These are phyloP conservation scores for Disparrhopalites patrizii DNA, from an alignment of 2,888 invertebrate genomes.

Conservation along the genomic window DNA sequence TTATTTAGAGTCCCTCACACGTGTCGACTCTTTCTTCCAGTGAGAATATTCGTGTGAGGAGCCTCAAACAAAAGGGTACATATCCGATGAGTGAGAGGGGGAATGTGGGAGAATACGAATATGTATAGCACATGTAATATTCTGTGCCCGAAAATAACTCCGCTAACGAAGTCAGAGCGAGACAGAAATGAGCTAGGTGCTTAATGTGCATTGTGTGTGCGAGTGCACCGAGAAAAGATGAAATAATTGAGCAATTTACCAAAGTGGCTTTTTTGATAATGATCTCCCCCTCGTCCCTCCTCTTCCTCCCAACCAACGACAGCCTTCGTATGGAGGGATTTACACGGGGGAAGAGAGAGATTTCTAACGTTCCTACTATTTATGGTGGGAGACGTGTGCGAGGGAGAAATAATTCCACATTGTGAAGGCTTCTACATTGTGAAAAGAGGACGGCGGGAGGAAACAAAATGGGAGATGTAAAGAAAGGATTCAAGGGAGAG, in stretches of 20 bases:
- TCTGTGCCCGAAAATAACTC: not conserved
- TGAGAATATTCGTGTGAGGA: too few relatives aligned
- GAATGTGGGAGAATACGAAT: not conserved
- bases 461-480: too few relatives aligned
- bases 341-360: not conserved
- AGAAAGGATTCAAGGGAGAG: too few relatives aligned
- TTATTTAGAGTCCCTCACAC: too few relatives aligned
- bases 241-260: constrained; percentile 42
- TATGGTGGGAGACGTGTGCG: too few relatives aligned
- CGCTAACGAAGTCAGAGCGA: not conserved
- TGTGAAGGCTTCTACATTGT: too few relatives aligned
- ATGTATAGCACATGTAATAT: too few relatives aligned
- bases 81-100: not conserved
- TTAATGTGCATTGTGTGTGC: too few relatives aligned
- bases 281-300: constrained; percentile 33
- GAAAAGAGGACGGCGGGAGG: too few relatives aligned
- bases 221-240: constrained; percentile 25
- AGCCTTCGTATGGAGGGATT: not conserved
- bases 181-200: constrained; percentile 10
- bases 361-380: not conserved
- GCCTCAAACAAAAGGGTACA: too few relatives aligned
- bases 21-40: not conserved
- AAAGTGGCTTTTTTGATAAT: constrained; percentile 42
- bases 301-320: not conserved
- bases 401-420: too few relatives aligned